A percentile compares a stretch with the other conserved stretches of the same genome.
phyloP scores from a whole-genome alignment of 2,113 vertebrate species.

The Hymenochirus boettgeri region DNA sequence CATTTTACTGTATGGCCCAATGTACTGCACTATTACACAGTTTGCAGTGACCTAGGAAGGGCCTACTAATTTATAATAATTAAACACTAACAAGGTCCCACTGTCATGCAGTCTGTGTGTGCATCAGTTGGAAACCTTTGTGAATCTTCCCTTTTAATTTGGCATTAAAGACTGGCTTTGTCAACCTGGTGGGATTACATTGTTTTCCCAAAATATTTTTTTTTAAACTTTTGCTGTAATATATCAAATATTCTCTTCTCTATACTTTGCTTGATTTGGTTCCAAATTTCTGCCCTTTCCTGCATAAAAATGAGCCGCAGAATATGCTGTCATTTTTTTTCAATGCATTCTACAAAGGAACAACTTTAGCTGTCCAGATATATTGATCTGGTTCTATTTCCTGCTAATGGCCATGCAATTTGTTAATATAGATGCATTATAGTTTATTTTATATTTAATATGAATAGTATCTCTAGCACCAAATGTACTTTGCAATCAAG shows the following conservation, averaged over 20 bases:
- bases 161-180: conserved; percentile 51
- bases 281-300: conserved; percentile 52
- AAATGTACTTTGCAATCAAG: background rate
- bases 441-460: background rate
- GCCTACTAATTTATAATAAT: background rate
- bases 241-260: conserved; percentile 65
- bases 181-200: conserved; percentile 64
- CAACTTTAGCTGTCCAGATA: conserved; percentile 35
- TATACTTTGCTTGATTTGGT: conserved; percentile 74
- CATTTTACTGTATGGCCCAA: background rate
- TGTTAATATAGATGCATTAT: background rate
- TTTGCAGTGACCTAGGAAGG: background rate
- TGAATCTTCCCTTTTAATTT: conserved; percentile 65
- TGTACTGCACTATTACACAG: background rate
- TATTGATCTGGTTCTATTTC: conserved; percentile 1
- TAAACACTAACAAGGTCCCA: conserved; percentile 58
- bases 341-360: conserved; percentile 21
- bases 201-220: conserved; percentile 57
- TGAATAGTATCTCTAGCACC: background rate
- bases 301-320: conserved; percentile 23
- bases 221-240: conserved; percentile 66
- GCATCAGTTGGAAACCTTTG: conserved; percentile 87
- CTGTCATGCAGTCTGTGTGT: conserved; percentile 80
- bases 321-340: conserved; percentile 33
- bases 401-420: background rate